These are phyloP conservation scores for Mellilla xanthometata DNA, from an alignment of 2,888 invertebrate genomes.

Conservation along the genomic window DNA sequence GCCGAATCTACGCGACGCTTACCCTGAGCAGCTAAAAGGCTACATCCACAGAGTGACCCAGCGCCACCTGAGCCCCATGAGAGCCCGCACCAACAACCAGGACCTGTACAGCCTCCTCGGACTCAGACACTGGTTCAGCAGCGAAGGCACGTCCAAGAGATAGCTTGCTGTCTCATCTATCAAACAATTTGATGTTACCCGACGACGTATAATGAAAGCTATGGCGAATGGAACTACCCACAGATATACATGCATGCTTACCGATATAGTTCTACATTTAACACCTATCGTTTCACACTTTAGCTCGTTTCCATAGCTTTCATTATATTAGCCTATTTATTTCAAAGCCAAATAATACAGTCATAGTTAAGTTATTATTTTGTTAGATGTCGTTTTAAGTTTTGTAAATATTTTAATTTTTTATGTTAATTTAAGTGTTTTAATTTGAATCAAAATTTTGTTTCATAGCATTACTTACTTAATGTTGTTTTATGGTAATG, in stretches of 20 bases:
- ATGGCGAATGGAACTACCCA: slow-evolving; percentile 53
- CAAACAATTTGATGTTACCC: slow-evolving; percentile 79
- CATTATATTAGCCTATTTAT: slow-evolving; percentile 80
- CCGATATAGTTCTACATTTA: slow-evolving; percentile 1
- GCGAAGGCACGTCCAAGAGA: slow-evolving; percentile 74
- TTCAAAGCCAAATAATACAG: slow-evolving; percentile 82
- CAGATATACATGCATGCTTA: slow-evolving; percentile 22
- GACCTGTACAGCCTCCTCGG: slow-evolving; percentile 74
- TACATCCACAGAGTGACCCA: slow-evolving; percentile 56
- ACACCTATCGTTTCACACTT: slow-evolving; percentile 11
- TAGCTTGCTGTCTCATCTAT: slow-evolving; percentile 53
- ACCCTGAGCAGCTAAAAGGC: slow-evolving; percentile 53
- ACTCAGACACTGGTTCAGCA: slow-evolving; percentile 75
- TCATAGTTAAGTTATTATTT: slow-evolving; percentile 77
- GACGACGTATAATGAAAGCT: slow-evolving; percentile 79
- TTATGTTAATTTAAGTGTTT: slow-evolving; percentile 64
- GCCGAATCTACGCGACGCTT: slow-evolving; percentile 48
- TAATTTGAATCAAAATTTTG: slow-evolving; percentile 65
- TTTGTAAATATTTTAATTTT: slow-evolving; percentile 71
- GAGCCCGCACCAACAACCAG: slow-evolving; percentile 58
- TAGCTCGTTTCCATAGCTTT: slow-evolving; percentile 64
- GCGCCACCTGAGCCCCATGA: slow-evolving; percentile 52
- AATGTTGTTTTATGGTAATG: slow-evolving; percentile 69
- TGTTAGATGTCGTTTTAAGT: slow-evolving; percentile 69
- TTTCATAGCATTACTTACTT: slow-evolving; percentile 65